phyloP scores from a whole-genome alignment of 2,113 vertebrate genomes.

The Lophius piscatorius region DNA sequence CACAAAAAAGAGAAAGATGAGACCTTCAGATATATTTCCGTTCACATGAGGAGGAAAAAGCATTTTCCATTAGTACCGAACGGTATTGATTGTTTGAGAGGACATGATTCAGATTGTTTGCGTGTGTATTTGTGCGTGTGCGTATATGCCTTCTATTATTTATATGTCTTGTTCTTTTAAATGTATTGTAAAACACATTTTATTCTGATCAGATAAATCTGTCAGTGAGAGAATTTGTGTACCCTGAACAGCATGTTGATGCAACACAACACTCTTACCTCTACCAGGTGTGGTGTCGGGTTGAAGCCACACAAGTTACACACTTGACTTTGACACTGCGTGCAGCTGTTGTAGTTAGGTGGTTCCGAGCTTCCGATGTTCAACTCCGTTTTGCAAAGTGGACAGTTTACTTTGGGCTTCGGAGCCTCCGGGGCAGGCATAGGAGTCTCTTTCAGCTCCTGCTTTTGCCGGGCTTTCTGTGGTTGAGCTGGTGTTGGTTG shows the following conservation, averaged over 20 bases:
- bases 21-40: too few relatives aligned
- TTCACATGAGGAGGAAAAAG: slow-evolving; percentile 22
- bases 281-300: slow-evolving; percentile 93
- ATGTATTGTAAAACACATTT: neutral
- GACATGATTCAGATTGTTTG: neutral
- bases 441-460: slow-evolving; percentile 26
- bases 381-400: slow-evolving; percentile 94
- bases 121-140: too few relatives aligned
- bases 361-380: slow-evolving; percentile 86
- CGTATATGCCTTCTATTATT: too few relatives aligned
- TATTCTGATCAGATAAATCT: neutral
- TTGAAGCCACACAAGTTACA: slow-evolving; percentile 99
- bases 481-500: slow-evolving; percentile 55
- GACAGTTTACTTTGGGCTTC: slow-evolving; percentile 88
- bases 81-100: slow-evolving; percentile 29
- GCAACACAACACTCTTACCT: slow-evolving; percentile 85
- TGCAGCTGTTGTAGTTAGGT: slow-evolving; percentile 94
- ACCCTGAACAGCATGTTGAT: neutral
- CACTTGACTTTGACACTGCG: slow-evolving; percentile 91
- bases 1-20: neutral
- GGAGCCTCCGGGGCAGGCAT: slow-evolving; percentile 68
- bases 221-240: neutral
- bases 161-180: too few relatives aligned
- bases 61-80: slow-evolving; percentile 29
- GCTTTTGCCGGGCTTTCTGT: slow-evolving; percentile 54